These are phyloP conservation scores for Aphelenchoides bicaudatus DNA, from an alignment of 2,888 invertebrate species.

Conservation along the genomic window DNA sequence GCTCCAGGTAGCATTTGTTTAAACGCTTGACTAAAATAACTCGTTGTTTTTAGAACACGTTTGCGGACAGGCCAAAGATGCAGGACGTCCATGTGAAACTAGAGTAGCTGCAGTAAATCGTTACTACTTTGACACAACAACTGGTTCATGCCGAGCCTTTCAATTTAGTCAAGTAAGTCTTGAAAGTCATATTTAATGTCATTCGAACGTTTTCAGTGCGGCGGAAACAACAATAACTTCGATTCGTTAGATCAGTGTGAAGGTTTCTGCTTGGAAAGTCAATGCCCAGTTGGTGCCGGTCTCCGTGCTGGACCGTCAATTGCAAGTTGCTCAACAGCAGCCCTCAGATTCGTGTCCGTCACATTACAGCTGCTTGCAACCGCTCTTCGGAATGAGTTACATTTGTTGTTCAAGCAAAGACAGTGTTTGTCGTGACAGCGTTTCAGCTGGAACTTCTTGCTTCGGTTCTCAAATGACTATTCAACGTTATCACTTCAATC, in stretches of 20 bases:
- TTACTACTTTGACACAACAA: conserved; percentile 40
- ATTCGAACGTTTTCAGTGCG: too few relatives aligned
- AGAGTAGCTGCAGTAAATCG: conserved; percentile 33
- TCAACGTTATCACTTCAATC: conserved; percentile 53
- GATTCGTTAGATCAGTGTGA: conserved; percentile 58
- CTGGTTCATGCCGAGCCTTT: conserved; percentile 44
- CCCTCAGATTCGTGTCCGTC: conserved; percentile 48
- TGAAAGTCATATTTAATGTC: too few relatives aligned
- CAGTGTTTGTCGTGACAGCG: conserved; percentile 41
- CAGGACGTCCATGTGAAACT: conserved; percentile 34
- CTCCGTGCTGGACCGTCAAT: conserved; percentile 52
- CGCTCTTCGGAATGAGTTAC: conserved; percentile 49
- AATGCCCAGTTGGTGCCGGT: conserved; percentile 42
- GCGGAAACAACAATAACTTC: conserved; percentile 59
- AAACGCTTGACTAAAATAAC: neutral
- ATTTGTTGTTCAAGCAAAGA: conserved; percentile 55
- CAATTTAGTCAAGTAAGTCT: too few relatives aligned
- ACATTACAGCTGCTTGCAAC: conserved; percentile 50
- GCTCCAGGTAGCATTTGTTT: conserved; percentile 30
- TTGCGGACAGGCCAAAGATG: conserved; percentile 33
- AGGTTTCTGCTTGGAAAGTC: conserved; percentile 58
- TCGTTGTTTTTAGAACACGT: conserved; percentile 34
- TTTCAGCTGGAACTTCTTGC: conserved; percentile 57
- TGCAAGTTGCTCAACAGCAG: conserved; percentile 48
- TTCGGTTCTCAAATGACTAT: conserved; percentile 53